Evolutionary conservation across 2,888 invertebrate genomes (phyloP), one percentile per base, ranked within the genome.

Genomic region (Synanthedon vespiformis): DNA sequence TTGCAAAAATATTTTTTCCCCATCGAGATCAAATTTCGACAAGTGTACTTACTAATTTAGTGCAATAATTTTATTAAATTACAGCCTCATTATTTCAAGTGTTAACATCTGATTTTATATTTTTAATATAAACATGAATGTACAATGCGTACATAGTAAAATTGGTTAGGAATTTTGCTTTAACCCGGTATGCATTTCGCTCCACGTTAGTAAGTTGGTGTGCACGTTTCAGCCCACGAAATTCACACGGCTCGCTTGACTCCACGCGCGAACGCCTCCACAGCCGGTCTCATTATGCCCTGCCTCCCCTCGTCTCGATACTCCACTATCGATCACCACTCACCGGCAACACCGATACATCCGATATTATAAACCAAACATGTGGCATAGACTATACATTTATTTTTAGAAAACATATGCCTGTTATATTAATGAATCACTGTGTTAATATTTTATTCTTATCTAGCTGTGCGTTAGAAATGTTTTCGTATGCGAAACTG

Each of bases 211-310:
- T 54, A 54, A 58, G 54, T 54, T 55, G 58, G 57, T 60, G 61
- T 55, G 61, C 60, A 55, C 57, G 61, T 63, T 67, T 61, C 40
- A 62, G 74, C 74, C 66, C 68, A 74, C 73, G 68, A 78, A 80
- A 79, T 77, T 76, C 76, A 67, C 74, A 83, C 77, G 83, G 78
- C 67, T 82, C 70, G 76, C 67, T 79, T 71, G 72, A 54, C 62
- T 65, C 69, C 67, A 80, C 83, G 84, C 85, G 76, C 79, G 74
- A 79, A 74, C 81, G 82, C 83, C 68, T 77, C 67, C 65, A 58
- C 66, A 63, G 64, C 70, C 76, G 74, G 64, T 75, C 80, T 82
- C 83, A 81, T 84, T 82, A 84, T 73, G 65, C 62, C 60, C 22
- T 72, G 65, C 63, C 62, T 61, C 65, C 72, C 70, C 65, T 64